phyloP scores from a whole-genome alignment of 1,140 invertebrate genomes.

The Rhyzopertha dominica region DNA sequence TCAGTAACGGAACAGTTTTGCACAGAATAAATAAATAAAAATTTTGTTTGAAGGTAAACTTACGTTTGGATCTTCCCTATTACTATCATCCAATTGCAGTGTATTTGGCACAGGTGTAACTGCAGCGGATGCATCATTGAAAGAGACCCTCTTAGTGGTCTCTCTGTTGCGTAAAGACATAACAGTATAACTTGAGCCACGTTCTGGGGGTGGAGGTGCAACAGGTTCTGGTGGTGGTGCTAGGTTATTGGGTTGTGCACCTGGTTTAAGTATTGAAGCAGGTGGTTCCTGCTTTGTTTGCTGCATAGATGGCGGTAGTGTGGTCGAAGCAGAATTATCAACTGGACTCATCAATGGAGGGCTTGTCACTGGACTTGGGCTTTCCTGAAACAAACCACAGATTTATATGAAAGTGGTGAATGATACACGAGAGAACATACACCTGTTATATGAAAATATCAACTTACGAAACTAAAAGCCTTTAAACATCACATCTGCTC shows the following conservation, averaged over 20 bases:
- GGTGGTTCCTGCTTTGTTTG: constrained; percentile 32
- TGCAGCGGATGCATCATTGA: constrained; percentile 36
- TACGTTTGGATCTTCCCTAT: constrained; percentile 77
- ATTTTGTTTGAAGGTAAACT: too few relatives aligned
- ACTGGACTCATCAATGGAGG: constrained; percentile 1
- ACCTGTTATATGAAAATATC: too few relatives aligned
- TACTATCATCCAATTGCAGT: constrained; percentile 50
- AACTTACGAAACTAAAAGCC: too few relatives aligned
- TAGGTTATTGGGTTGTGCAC: constrained; percentile 12
- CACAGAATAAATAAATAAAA: too few relatives aligned
- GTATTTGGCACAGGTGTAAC: constrained; percentile 35
- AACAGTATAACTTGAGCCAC: constrained; percentile 74
- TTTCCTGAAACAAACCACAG: constrained; percentile 30
- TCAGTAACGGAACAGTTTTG: too few relatives aligned
- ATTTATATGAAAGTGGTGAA: too few relatives aligned
- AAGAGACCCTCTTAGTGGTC: constrained; percentile 47
- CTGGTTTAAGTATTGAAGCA: constrained; percentile 41
- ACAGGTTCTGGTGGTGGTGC: constrained; percentile 26
- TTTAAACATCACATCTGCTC: too few relatives aligned
- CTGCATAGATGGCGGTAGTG: constrained; percentile 22
- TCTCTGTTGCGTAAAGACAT: constrained; percentile 61
- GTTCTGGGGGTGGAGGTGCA: constrained; percentile 68
- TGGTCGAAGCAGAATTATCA: constrained; percentile 14
- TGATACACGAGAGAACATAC: too few relatives aligned
- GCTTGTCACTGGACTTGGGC: constrained; percentile 27